A percentile compares a stretch with the other conserved stretches of the same genome.
These are phyloP conservation scores for Cryptotis parvus DNA, from an alignment of 2,113 vertebrate genomes.

Conservation along the genomic window DNA sequence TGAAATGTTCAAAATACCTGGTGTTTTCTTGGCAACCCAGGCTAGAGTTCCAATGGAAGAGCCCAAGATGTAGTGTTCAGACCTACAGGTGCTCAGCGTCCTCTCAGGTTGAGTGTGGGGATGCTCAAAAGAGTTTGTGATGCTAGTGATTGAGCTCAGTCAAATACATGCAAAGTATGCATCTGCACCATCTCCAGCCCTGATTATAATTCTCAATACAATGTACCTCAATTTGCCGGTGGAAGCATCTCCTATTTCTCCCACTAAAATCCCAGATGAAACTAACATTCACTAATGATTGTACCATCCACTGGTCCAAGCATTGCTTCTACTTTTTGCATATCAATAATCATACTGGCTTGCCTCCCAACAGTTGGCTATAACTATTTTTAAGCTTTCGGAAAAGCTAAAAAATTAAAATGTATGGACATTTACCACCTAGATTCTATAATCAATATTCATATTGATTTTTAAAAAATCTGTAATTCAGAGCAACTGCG, in stretches of 20 bases:
- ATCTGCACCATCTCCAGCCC: too few species aligned
- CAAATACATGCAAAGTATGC: too few species aligned
- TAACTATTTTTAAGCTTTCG: constrained; percentile 4
- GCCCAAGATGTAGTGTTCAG: too few species aligned
- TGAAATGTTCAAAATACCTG: too few species aligned
- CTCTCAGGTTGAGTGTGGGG: too few species aligned
- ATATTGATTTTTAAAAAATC: constrained; percentile 18
- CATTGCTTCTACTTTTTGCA: neutral
- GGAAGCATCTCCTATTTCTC: neutral
- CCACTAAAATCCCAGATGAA: neutral
- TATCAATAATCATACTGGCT: neutral
- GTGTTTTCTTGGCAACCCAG: too few species aligned
- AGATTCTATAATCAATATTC: constrained; percentile 24
- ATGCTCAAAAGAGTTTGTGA: too few species aligned
- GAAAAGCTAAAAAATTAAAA: neutral
- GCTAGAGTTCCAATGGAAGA: too few species aligned
- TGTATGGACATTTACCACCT: neutral
- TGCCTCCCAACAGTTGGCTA: neutral
- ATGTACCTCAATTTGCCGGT: neutral
- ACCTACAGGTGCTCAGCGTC: too few species aligned
- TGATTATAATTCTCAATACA: neutral
- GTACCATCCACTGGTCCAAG: neutral
- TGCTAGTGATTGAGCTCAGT: too few species aligned
- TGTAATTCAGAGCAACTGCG: neutral
- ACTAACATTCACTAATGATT: neutral